Evolutionary conservation across 1,140 invertebrate genomes (phyloP).

Genomic region (Schlechtendalia chinensis): DNA sequence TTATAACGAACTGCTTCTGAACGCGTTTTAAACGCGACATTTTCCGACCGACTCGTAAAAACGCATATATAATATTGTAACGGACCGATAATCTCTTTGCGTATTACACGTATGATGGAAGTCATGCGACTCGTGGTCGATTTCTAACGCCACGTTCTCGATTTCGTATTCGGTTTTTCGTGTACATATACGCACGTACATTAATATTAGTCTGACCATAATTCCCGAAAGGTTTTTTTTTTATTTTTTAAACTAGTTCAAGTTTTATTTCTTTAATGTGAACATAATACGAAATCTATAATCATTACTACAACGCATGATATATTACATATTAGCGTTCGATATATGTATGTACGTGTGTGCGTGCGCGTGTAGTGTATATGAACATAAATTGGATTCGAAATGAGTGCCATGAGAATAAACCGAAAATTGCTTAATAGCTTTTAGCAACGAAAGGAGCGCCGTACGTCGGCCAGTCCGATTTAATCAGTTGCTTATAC

Average conservation of each 20-base stretch:
- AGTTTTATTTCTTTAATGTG: neutral
- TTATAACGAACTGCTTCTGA: no score
- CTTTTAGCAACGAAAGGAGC: constrained; percentile 6
- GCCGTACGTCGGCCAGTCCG: neutral
- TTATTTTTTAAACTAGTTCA: neutral
- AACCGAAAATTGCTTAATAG: constrained; percentile 3
- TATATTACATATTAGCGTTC: neutral
- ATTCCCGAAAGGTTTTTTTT: neutral
- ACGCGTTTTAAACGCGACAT: no score
- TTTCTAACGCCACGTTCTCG: neutral
- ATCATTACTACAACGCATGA: neutral
- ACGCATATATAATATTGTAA: no score
- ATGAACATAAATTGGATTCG: neutral
- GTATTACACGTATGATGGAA: no score
- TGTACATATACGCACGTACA: neutral
- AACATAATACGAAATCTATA: constrained; percentile 8
- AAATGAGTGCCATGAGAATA: constrained; percentile 27
- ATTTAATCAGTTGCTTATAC: neutral
- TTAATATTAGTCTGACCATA: neutral
- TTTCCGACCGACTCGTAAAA: no score
- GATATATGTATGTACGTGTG: neutral
- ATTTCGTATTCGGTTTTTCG: neutral
- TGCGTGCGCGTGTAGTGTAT: neutral
- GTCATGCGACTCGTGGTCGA: no score
- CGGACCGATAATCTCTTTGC: no score